Percentiles rank a stretch among this genome's conserved stretches.
Conservation (phyloP, 2,797 vertebrate species). For the Gobio occitaniae region DNA sequence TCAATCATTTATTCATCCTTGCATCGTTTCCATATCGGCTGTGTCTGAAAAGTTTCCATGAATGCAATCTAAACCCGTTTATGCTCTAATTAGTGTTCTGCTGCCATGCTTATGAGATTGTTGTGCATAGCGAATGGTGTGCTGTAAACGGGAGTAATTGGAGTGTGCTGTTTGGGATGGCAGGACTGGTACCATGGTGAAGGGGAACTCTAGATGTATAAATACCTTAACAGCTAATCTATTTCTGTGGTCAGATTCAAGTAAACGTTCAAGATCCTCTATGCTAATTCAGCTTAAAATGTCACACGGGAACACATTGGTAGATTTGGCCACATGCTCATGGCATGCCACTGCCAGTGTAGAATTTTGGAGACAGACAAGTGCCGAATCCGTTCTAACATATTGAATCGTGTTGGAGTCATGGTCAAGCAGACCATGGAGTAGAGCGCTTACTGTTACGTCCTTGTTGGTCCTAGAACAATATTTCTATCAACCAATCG, state of each 20-base stretch:
- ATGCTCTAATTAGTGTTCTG: not conserved
- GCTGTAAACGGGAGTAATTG: constrained; percentile 51
- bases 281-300: constrained; percentile 50
- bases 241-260: constrained; percentile 51
- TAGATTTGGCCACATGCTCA: not conserved
- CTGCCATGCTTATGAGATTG: not conserved
- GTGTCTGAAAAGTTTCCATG: not conserved
- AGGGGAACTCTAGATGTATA: constrained; percentile 54
- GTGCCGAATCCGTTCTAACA: not conserved
- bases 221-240: constrained; percentile 50
- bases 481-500: not conserved
- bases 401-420: not conserved
- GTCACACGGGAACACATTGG: constrained; percentile 4
- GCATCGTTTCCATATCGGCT: not conserved
- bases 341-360: constrained; percentile 5
- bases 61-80: not conserved
- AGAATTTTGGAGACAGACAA: not conserved
- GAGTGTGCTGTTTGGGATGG: constrained; percentile 53
- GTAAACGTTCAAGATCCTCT: constrained; percentile 35
- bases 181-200: constrained; percentile 46
- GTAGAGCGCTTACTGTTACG: not conserved
- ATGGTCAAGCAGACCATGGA: not conserved
- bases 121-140: constrained; percentile 3
- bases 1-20: not conserved
- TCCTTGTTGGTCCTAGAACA: not conserved